Evolutionary conservation across 2,888 invertebrate species (phyloP).

Genomic region (Epistrophe grossulariae): DNA sequence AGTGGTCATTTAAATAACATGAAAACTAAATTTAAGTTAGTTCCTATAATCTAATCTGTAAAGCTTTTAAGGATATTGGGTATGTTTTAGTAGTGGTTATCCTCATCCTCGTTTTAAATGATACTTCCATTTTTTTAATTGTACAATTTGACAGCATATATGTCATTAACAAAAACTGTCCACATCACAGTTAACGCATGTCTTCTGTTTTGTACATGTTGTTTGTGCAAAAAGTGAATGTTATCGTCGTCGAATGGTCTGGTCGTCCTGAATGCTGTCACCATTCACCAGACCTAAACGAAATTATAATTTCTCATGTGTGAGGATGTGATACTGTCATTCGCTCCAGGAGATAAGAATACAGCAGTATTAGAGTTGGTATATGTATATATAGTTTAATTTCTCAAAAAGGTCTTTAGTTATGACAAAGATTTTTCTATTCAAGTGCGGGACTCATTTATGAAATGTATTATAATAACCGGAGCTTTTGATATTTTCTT

Average conservation of each 20-base stretch:
- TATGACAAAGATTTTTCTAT: neutral
- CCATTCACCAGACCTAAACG: neutral
- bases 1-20: too few relatives aligned
- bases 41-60: too few relatives aligned
- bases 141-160: neutral
- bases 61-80: too few relatives aligned
- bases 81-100: neutral
- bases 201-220: neutral
- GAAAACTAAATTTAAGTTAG: too few relatives aligned
- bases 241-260: neutral
- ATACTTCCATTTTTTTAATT: neutral
- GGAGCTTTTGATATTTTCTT: too few relatives aligned
- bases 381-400: neutral
- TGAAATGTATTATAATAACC: neutral
- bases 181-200: neutral
- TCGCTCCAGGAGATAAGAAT: neutral
- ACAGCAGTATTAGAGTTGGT: neutral
- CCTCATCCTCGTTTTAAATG: neutral
- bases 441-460: neutral
- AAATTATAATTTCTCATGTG: conserved; percentile 25
- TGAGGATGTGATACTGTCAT: conserved; percentile 19
- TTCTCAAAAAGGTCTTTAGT: neutral
- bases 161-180: conserved; percentile 17
- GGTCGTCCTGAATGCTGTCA: neutral
- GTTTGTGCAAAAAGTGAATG: neutral